Evolutionary conservation across 1,140 invertebrate genomes (phyloP).

Genomic region (Brachionus rubens): DNA sequence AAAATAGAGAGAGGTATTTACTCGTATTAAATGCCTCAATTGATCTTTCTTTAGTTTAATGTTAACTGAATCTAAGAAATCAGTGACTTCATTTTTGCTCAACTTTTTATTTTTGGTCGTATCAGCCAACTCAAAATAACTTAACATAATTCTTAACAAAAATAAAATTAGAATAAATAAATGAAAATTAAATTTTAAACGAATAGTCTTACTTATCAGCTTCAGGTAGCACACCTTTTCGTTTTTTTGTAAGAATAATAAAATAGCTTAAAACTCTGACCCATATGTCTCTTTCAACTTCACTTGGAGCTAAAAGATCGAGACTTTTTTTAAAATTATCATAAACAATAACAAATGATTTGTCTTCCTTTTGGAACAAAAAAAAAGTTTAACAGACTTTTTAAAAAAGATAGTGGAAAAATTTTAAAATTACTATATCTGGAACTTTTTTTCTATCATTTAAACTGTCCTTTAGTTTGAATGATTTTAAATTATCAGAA

Average conservation of each 20-base stretch:
- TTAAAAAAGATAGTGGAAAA: not conserved
- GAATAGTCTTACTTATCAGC: not conserved
- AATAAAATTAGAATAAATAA: not conserved
- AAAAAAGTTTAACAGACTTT: not conserved
- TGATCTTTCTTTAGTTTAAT: constrained; percentile 26
- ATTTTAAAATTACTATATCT: constrained; percentile 4
- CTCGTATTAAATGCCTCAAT: constrained; percentile 5
- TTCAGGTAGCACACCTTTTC: constrained; percentile 43
- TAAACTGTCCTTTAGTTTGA: constrained; percentile 16
- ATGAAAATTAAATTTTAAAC: not conserved
- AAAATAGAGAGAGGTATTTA: too few relatives aligned
- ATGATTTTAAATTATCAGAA: constrained; percentile 37
- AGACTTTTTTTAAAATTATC: constrained; percentile 38
- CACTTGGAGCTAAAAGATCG: constrained; percentile 27
- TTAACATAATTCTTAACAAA: constrained; percentile 34
- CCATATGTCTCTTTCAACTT: constrained; percentile 10
- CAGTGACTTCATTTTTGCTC: constrained; percentile 17
- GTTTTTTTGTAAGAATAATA: constrained; percentile 35
- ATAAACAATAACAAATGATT: constrained; percentile 36
- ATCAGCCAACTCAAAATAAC: constrained; percentile 38
- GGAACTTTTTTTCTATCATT: constrained; percentile 30
- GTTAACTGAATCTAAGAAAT: constrained; percentile 28
- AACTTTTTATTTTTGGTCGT: constrained; percentile 20
- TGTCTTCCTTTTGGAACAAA: not conserved
- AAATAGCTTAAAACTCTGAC: constrained; percentile 39